Percentiles rank a stretch among this genome's conserved stretches.
Evolutionary conservation across 2,797 vertebrate species (phyloP).

Genomic region (Hypotaenidia okinawae): DNA sequence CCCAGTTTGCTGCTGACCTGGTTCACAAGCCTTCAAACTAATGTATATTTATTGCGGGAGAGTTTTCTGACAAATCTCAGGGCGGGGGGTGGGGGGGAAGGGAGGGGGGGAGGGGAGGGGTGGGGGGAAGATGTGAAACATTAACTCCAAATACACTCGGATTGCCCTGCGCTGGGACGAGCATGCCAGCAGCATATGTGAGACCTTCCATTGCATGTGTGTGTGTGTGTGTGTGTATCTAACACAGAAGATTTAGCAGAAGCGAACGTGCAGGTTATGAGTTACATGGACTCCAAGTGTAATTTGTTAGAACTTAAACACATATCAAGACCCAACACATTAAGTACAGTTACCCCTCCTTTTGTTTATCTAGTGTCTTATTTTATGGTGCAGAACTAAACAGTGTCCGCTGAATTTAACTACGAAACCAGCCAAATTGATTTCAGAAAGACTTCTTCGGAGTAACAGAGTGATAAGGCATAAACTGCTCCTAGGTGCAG

Average conservation of each 20-base stretch:
- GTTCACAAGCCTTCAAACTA: conserved; percentile 46
- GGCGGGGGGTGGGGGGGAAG: neutral
- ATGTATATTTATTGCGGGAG: conserved; percentile 50
- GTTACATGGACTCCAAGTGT: neutral
- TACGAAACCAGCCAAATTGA: conserved; percentile 69
- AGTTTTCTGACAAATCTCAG: neutral
- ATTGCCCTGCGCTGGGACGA: neutral
- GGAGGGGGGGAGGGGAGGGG: neutral
- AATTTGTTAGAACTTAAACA: conserved; percentile 54
- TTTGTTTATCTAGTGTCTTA: conserved; percentile 67
- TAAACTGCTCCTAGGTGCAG: conserved; percentile 67
- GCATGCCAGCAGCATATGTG: neutral
- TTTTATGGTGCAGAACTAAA: conserved; percentile 72
- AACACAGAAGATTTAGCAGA: neutral
- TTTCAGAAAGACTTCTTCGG: conserved; percentile 67
- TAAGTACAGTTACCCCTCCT: conserved; percentile 37
- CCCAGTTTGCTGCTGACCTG: conserved; percentile 47
- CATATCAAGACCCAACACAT: conserved; percentile 22
- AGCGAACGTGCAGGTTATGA: neutral
- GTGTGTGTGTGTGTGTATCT: neutral
- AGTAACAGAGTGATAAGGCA: conserved; percentile 64
- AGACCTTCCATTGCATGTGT: neutral
- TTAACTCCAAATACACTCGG: conserved; percentile 9
- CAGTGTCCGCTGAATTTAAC: conserved; percentile 58
- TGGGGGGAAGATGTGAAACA: conserved; percentile 1